phyloP scores from a whole-genome alignment of 1,140 invertebrate species.

The Nephotettix cincticeps region DNA sequence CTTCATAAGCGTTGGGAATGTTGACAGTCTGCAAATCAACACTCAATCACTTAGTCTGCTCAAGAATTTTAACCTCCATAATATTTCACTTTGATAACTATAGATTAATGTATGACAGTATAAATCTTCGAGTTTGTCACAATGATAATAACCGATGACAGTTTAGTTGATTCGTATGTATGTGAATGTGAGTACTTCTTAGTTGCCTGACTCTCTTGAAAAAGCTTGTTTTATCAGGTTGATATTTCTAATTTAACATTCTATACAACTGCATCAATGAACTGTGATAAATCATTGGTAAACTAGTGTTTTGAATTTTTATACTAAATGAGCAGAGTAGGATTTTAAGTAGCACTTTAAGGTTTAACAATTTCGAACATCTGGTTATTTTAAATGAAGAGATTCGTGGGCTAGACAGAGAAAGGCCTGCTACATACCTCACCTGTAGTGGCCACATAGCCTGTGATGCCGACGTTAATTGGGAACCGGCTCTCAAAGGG shows the following conservation, averaged over 20 bases:
- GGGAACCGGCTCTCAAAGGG: conserved; percentile 92
- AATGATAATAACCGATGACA: neutral
- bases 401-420: too few relatives aligned
- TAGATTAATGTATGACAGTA: neutral
- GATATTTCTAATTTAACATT: too few relatives aligned
- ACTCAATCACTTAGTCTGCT: neutral
- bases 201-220: too few relatives aligned
- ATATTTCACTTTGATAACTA: neutral
- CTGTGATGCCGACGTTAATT: conserved; percentile 94
- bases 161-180: neutral
- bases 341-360: too few relatives aligned
- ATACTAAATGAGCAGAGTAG: too few relatives aligned
- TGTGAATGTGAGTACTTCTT: too few relatives aligned
- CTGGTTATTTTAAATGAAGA: too few relatives aligned
- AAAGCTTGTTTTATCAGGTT: too few relatives aligned
- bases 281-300: too few relatives aligned
- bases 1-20: conserved; percentile 87
- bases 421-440: conserved; percentile 64
- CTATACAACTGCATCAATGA: too few relatives aligned
- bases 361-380: too few relatives aligned
- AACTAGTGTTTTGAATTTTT: too few relatives aligned
- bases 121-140: neutral
- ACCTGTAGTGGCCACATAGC: conserved; percentile 93
- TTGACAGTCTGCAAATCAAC: conserved; percentile 69
- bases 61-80: neutral